Percentiles rank a stretch among this genome's conserved stretches.
phyloP scores from a whole-genome alignment of 2,113 vertebrate species.

The Gasterosteus nipponicus region DNA sequence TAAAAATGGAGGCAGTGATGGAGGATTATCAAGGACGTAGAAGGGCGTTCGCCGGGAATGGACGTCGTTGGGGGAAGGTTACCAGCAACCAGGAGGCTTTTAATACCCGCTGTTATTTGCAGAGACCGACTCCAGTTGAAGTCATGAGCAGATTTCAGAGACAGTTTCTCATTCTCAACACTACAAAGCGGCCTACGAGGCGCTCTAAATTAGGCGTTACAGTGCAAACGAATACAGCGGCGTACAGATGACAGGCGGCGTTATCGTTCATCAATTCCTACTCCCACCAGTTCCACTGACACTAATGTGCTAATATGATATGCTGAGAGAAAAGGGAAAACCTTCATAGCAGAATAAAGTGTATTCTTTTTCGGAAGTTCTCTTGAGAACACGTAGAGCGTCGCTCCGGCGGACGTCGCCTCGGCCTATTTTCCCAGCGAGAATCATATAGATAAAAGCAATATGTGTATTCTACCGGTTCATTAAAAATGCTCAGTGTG shows the following conservation, averaged over 20 bases:
- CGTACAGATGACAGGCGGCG: slow-evolving; percentile 32
- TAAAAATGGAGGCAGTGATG: not conserved
- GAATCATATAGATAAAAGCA: not conserved
- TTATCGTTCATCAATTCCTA: slow-evolving; percentile 57
- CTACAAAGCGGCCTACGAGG: slow-evolving; percentile 34
- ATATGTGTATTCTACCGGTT: not conserved
- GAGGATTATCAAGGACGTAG: slow-evolving; percentile 58
- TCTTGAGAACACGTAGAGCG: slow-evolving; percentile 5
- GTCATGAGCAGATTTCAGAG: slow-evolving; percentile 40
- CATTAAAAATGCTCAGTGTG: not conserved
- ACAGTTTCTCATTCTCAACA: slow-evolving; percentile 41
- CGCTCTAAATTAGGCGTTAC: slow-evolving; percentile 52
- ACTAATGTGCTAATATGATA: slow-evolving; percentile 49
- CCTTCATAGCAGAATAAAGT: slow-evolving; percentile 18
- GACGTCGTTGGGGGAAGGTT: slow-evolving; percentile 30
- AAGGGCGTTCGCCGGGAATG: slow-evolving; percentile 44
- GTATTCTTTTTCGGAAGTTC: not conserved
- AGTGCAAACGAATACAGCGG: slow-evolving; percentile 37
- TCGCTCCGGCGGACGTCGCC: not conserved
- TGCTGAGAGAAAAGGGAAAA: slow-evolving; percentile 9
- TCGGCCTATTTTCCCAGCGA: not conserved
- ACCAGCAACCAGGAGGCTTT: slow-evolving; percentile 16
- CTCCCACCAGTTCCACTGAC: slow-evolving; percentile 38
- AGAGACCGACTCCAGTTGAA: not conserved
- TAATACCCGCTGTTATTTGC: slow-evolving; percentile 39